Conservation (phyloP, 2,797 vertebrate genomes). For the Trachops cirrhosus region DNA sequence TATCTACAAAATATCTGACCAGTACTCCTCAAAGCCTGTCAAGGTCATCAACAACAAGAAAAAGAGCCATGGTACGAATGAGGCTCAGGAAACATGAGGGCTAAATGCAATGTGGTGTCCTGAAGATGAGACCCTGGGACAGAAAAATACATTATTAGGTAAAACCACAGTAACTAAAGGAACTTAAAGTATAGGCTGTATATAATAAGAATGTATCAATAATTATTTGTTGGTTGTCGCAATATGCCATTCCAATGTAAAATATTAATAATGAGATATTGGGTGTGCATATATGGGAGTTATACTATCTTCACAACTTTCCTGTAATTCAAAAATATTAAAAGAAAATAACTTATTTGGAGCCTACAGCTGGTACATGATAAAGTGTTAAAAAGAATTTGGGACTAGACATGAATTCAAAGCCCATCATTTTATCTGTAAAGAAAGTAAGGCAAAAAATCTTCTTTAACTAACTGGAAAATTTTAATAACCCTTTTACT, state of each 20-base stretch:
- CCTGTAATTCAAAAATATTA: background rate
- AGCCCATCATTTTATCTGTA: background rate
- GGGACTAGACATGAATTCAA: background rate
- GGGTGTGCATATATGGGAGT: background rate
- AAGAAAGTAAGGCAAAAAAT: background rate
- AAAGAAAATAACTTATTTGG: background rate
- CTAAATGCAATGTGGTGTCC: background rate
- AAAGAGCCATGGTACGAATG: background rate
- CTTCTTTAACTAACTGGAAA: background rate
- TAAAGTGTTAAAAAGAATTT: background rate
- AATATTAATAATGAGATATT: background rate
- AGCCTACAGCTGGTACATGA: background rate
- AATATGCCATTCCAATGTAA: background rate
- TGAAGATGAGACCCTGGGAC: background rate
- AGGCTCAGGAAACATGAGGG: background rate
- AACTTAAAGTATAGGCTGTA: background rate
- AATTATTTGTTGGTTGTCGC: background rate
- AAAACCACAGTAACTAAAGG: background rate
- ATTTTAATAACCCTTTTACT: background rate
- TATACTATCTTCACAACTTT: background rate
- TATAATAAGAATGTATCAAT: background rate
- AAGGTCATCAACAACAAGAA: background rate
- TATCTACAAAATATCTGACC: background rate
- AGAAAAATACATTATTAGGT: background rate
- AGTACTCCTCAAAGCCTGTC: background rate